Evolutionary conservation across 1,140 invertebrate species (phyloP), one percentile per base, ranked within the genome.

Genomic region (Tetramorium parvispinum): DNA sequence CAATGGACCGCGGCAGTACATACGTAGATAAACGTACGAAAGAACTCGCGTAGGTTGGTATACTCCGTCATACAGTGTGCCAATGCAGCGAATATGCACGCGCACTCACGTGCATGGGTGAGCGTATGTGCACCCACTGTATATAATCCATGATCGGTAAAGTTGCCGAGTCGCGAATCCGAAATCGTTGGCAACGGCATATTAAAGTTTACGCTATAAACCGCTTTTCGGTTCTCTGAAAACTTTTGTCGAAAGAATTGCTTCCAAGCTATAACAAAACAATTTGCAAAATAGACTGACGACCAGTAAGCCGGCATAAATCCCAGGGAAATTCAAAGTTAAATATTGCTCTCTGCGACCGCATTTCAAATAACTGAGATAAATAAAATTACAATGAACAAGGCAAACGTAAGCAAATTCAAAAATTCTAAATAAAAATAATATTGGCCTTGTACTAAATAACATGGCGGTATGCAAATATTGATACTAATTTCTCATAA

Each of bases 1-100:
- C 81, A 63, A 76, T 49, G 46, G 63, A 57, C 78, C 53, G 78
- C 70, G n/a, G 57, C 43, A 55, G 37, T 75, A 76, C 55, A n/a
- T 85, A 76, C 57, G 43, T 49, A 61, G 81, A 75, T 83, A 73
- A 83, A 71, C 53, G 53, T 75, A 75, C 53, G 66, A 85, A 59
- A 61, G 57, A 76, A 61, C 70, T 83, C 70, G 4, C 75, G 55
- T 49, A 59, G 43, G 10, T 61, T 49, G 43, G 43, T 59, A n/a
- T 49, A 61, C 81, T 75, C 70, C 49, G 55, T 85, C 70, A 85
- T 40, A 43, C 43, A 37, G 21, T 43, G 32, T 49, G 63, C 78
- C 37, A 68, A 51, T 24, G 32, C 37, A 43, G 49, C 32, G 32
- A 68, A 70, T 79, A 40, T 68, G 21, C 46, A 51, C 21, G 16